Conservation (phyloP, 2,113 vertebrate species). For the Trachemys scripta region DNA sequence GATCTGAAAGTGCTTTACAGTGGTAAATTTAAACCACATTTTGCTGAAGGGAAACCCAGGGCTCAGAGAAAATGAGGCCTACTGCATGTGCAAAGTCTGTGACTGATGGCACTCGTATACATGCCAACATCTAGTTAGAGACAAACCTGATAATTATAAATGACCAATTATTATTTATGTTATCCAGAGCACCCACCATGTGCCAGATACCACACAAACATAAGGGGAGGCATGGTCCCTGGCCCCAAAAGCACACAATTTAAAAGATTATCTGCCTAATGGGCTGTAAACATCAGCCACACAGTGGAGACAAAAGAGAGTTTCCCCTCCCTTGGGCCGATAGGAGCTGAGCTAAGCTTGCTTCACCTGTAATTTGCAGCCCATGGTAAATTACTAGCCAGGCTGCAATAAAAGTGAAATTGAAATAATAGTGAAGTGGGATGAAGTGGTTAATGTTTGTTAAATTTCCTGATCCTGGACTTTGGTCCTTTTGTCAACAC, state of each 20-base stretch:
- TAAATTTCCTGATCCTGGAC: constrained; percentile 56
- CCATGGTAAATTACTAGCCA: constrained; percentile 42
- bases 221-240: neutral
- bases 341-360: constrained; percentile 50
- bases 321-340: neutral
- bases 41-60: constrained; percentile 24
- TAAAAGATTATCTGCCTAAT: neutral
- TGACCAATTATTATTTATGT: neutral
- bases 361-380: neutral
- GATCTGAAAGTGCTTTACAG: constrained; percentile 19
- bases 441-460: constrained; percentile 73
- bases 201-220: neutral
- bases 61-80: neutral
- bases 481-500: constrained; percentile 67
- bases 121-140: neutral
- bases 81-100: neutral
- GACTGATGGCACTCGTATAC: neutral
- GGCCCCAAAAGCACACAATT: neutral
- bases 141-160: neutral
- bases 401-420: constrained; percentile 35
- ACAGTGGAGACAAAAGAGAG: neutral
- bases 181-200: neutral
- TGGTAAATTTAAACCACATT: neutral
- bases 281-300: neutral
- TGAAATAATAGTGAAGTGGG: constrained; percentile 19